Conservation (phyloP, 2,113 vertebrate genomes). For the Heterotilapia buettikoferi region DNA sequence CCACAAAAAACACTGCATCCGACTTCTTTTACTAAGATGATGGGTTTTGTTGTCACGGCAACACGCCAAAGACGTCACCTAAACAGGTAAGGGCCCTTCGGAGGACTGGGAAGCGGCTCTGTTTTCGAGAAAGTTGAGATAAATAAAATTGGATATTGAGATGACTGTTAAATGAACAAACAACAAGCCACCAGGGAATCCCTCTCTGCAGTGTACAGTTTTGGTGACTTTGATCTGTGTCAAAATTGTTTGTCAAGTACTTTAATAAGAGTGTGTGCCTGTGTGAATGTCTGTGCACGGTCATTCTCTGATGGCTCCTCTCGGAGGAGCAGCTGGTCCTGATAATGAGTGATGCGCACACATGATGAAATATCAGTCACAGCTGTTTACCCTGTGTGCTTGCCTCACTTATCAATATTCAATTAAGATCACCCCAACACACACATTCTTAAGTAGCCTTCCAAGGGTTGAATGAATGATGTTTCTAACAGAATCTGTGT, state of each 20-base stretch:
- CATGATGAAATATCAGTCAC: constrained; percentile 63
- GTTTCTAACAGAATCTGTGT: not conserved
- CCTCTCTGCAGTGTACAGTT: not conserved
- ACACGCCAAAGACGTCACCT: not conserved
- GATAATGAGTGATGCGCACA: constrained; percentile 66
- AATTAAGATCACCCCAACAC: constrained; percentile 31
- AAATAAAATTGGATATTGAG: not conserved
- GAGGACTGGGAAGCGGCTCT: not conserved
- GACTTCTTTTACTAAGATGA: not conserved
- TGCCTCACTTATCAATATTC: constrained; percentile 67
- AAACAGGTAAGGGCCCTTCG: not conserved
- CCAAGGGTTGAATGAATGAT: constrained; percentile 18
- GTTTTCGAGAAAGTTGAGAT: not conserved
- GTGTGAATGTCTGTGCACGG: not conserved
- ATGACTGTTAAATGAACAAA: not conserved
- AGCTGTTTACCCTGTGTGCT: constrained; percentile 52
- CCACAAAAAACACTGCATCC: not conserved
- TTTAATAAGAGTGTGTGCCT: not conserved
- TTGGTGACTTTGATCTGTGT: constrained; percentile 33
- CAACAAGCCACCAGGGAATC: not conserved
- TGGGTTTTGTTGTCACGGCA: not conserved
- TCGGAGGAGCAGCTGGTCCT: constrained; percentile 62
- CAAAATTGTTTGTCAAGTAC: constrained; percentile 33
- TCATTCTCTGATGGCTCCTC: constrained; percentile 50
- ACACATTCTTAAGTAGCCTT: not conserved